These are phyloP conservation scores for Tribolium madens DNA, from an alignment of 1,140 invertebrate species.

Conservation along the genomic window DNA sequence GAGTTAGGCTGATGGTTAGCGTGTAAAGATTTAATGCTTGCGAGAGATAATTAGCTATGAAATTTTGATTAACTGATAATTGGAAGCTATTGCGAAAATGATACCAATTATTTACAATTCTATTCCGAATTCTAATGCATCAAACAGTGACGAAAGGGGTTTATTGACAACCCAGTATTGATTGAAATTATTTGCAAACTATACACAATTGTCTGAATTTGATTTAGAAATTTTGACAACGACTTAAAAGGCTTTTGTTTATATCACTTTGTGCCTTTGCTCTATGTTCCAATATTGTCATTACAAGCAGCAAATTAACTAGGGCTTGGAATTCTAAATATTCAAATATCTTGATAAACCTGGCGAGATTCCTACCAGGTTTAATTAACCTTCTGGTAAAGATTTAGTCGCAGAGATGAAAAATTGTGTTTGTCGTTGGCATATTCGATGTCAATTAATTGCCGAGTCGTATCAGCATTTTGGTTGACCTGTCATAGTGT, in stretches of 20 bases:
- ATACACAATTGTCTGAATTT: no score
- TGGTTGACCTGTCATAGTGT: neutral
- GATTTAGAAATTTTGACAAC: neutral
- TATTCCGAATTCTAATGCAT: neutral
- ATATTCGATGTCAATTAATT: neutral
- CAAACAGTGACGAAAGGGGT: neutral
- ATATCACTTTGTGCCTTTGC: neutral
- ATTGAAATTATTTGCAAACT: no score
- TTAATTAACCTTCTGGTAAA: neutral
- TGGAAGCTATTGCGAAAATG: neutral
- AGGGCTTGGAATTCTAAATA: neutral
- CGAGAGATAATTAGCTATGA: neutral
- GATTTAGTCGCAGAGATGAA: no score
- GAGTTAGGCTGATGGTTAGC: constrained; percentile 13
- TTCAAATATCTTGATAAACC: neutral
- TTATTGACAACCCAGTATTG: no score
- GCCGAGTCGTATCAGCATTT: neutral
- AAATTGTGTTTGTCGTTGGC: no score
- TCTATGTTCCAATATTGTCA: neutral
- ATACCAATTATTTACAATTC: neutral
- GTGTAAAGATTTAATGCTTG: constrained; percentile 23
- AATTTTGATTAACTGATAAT: constrained; percentile 20
- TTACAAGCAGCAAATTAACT: neutral
- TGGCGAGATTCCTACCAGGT: neutral
- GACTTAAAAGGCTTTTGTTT: neutral